phyloP scores from a whole-genome alignment of 2,113 vertebrate genomes.

The Spheniscus mendiculus region DNA sequence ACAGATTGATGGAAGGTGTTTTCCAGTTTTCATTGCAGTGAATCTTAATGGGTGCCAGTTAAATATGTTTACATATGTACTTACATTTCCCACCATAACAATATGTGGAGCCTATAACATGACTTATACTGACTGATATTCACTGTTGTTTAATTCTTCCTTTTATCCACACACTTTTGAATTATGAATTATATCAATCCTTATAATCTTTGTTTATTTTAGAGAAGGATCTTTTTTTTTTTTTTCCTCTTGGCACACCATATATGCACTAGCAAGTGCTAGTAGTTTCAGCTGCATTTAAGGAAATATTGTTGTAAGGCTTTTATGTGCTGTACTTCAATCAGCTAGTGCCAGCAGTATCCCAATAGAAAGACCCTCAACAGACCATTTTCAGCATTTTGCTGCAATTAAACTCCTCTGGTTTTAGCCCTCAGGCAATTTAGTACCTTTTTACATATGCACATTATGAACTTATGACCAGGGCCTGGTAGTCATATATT shows the following conservation, averaged over 20 bases:
- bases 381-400: conserved; percentile 93
- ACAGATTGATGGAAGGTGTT: not conserved
- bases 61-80: not conserved
- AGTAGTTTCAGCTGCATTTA: conserved; percentile 74
- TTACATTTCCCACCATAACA: not conserved
- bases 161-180: conserved; percentile 56
- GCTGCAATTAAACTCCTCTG: conserved; percentile 97
- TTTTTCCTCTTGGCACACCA: conserved; percentile 42
- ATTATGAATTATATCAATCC: conserved; percentile 68
- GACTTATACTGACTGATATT: conserved; percentile 41
- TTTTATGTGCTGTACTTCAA: conserved; percentile 82
- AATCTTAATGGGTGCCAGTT: not conserved
- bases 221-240: conserved; percentile 17
- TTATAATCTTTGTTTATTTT: conserved; percentile 78
- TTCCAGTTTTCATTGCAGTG: not conserved
- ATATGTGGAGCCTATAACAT: not conserved
- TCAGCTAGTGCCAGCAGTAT: conserved; percentile 79
- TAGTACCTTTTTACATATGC: conserved; percentile 99
- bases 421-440: conserved; percentile 95
- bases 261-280: conserved; percentile 72
- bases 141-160: conserved; percentile 53
- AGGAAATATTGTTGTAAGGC: conserved; percentile 82
- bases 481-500: conserved; percentile 89
- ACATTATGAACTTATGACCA: conserved; percentile 98
- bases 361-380: conserved; percentile 82